Evolutionary conservation across 2,113 vertebrate species (phyloP).

Genomic region (Mystacornis crossleyi): DNA sequence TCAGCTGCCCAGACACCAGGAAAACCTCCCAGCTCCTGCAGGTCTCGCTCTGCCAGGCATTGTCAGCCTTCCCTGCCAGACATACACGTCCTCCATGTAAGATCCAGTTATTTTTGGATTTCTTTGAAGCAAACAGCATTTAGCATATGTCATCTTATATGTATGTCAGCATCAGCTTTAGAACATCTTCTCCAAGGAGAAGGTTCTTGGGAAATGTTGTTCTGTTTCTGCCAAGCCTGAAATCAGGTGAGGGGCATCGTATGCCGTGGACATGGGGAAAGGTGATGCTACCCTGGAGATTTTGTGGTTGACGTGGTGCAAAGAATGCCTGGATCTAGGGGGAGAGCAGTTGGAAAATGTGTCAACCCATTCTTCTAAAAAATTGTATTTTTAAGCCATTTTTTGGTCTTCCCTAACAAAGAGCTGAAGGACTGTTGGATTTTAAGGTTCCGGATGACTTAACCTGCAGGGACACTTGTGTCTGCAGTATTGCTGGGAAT

Average conservation of each 20-base stretch:
- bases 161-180: constrained; percentile 3
- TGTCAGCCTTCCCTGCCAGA: not conserved
- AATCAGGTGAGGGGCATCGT: not conserved
- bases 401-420: not conserved
- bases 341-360: not conserved
- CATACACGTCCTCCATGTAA: not conserved
- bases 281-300: not conserved
- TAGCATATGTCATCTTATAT: constrained; percentile 39
- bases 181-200: not conserved
- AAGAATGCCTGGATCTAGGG: not conserved
- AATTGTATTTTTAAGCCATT: not conserved
- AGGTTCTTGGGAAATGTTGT: not conserved
- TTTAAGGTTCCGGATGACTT: not conserved
- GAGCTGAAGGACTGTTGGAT: not conserved
- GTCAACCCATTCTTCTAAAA: not conserved
- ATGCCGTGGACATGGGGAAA: not conserved
- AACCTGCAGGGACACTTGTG: not conserved
- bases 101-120: constrained; percentile 30
- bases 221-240: not conserved
- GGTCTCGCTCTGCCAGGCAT: not conserved
- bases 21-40: not conserved
- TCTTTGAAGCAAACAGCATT: constrained; percentile 53
- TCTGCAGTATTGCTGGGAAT: not conserved
- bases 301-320: not conserved
- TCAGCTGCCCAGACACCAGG: not conserved